These are phyloP conservation scores for Pardosa pseudoannulata DNA, from an alignment of 2,888 invertebrate species.

Conservation along the genomic window DNA sequence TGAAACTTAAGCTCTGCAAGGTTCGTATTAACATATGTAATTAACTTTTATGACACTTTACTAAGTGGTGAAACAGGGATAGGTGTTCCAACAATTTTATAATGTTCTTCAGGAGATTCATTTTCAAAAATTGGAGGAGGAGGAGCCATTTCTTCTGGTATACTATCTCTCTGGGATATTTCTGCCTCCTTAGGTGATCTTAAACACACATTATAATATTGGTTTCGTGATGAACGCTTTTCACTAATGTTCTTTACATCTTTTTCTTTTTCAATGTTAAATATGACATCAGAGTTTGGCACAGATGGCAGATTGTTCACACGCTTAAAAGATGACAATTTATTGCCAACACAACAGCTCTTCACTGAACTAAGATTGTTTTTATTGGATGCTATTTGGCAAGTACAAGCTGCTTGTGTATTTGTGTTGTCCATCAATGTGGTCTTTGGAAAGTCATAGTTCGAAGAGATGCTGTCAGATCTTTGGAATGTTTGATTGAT, in stretches of 20 bases:
- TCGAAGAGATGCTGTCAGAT: conserved; percentile 27
- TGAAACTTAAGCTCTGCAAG: no score
- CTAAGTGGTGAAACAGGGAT: conserved; percentile 24
- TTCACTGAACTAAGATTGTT: conserved; percentile 50
- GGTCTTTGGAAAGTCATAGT: conserved; percentile 54
- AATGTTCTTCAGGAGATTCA: conserved; percentile 50
- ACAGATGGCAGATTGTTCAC: conserved; percentile 32
- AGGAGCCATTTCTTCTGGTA: conserved; percentile 60
- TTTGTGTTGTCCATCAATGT: conserved; percentile 27
- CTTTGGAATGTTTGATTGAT: conserved; percentile 18
- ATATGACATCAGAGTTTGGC: conserved; percentile 38
- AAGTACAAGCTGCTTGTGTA: conserved; percentile 28
- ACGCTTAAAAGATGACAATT: conserved; percentile 30
- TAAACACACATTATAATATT: conserved; percentile 52
- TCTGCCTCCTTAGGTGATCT: conserved; percentile 7
- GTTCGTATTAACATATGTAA: no score
- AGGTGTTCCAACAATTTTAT: conserved; percentile 53
- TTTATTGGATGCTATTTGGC: conserved; percentile 21
- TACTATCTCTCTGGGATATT: conserved; percentile 24
- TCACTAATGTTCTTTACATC: conserved; percentile 9
- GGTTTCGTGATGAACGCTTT: conserved; percentile 18
- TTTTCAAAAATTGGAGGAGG: conserved; percentile 42
- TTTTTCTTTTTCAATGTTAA: not conserved
- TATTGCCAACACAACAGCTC: conserved; percentile 47
- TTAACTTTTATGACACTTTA: not conserved